These are phyloP conservation scores for Petrophora chlorosata DNA, from an alignment of 2,888 invertebrate genomes.

Conservation along the genomic window DNA sequence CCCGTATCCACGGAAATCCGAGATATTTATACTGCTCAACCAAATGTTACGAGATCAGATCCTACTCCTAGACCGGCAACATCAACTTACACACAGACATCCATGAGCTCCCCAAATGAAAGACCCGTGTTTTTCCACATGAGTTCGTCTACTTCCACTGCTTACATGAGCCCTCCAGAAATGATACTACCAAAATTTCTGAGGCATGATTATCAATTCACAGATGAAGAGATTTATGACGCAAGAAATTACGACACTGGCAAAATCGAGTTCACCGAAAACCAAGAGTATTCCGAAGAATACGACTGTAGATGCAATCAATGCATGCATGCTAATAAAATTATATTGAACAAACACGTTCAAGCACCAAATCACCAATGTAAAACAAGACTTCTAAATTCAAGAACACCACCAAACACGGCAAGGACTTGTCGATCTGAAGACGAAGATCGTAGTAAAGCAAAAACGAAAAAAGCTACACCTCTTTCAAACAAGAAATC, in stretches of 20 bases:
- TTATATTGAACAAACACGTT: conserved; percentile 19
- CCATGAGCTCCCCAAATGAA: conserved; percentile 55
- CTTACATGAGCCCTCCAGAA: conserved; percentile 81
- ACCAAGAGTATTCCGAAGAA: conserved; percentile 37
- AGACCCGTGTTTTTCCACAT: conserved; percentile 67
- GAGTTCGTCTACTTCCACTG: conserved; percentile 79
- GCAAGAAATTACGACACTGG: conserved; percentile 34
- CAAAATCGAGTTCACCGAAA: conserved; percentile 33
- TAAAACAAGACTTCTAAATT: conserved; percentile 30
- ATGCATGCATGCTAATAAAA: conserved; percentile 40
- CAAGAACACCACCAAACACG: conserved; percentile 58
- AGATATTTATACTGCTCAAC: conserved; percentile 42
- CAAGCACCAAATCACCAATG: conserved; percentile 22
- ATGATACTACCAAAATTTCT: conserved; percentile 65
- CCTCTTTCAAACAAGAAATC: conserved; percentile 27
- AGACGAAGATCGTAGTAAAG: conserved; percentile 1
- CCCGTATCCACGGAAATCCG: conserved; percentile 47
- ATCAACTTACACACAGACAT: conserved; percentile 70
- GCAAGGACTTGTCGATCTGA: conserved; percentile 39
- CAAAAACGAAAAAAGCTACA: conserved; percentile 14
- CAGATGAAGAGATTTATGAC: conserved; percentile 47
- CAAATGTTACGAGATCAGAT: conserved; percentile 41
- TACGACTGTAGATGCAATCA: conserved; percentile 49
- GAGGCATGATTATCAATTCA: conserved; percentile 43
- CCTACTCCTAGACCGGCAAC: conserved; percentile 51